Percentiles rank a stretch among this genome's conserved stretches.
Conservation (phyloP, 2,888 invertebrate genomes). For the Galerucella nymphaeae region DNA sequence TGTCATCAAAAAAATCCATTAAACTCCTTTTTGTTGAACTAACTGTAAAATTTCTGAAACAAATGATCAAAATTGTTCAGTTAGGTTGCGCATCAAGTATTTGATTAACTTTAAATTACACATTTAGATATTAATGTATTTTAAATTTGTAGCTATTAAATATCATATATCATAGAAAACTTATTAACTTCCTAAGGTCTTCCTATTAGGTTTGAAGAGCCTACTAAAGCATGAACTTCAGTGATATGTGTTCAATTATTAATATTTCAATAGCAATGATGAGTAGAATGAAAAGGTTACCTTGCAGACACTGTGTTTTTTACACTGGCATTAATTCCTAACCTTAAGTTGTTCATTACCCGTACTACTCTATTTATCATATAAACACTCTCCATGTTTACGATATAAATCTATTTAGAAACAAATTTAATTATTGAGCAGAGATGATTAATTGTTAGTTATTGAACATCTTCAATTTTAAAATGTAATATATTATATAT, state of each 20-base stretch:
- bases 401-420: not conserved
- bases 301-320: not conserved
- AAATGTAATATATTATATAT: not conserved
- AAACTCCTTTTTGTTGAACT: conserved; percentile 67
- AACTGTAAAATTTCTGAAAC: conserved; percentile 50
- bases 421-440: not conserved
- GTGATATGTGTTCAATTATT: too few species aligned
- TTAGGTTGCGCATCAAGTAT: not conserved
- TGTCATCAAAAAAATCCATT: conserved; percentile 91
- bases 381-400: not conserved
- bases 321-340: not conserved
- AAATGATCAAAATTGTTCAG: not conserved
- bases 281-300: not conserved
- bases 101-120: not conserved
- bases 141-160: not conserved
- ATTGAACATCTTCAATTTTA: not conserved
- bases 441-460: not conserved
- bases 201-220: not conserved
- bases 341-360: not conserved
- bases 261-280: too few species aligned
- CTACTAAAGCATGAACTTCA: too few species aligned
- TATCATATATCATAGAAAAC: not conserved
- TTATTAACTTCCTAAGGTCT: not conserved
- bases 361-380: not conserved
- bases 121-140: not conserved